Base-by-base conservation (phyloP, 1,140 invertebrate species). In the Drosophila watanabei region DNA sequence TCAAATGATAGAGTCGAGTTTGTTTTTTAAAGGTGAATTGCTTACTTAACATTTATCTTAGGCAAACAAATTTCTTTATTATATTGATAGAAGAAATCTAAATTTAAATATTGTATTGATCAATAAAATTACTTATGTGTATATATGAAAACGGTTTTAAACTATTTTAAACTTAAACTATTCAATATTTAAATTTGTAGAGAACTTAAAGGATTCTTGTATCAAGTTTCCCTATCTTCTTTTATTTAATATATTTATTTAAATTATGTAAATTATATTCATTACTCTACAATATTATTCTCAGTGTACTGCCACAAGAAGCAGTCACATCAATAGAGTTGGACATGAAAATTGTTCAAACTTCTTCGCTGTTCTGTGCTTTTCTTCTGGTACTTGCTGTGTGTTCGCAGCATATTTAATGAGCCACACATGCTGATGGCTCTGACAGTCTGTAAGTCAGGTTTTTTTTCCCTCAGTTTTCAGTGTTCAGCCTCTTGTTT, bases 331-430 rank as follows among this genome's bases (percentile, higher is more conserved):
- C 82, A 82, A 90, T 91, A 75, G 82, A 71, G 76, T 82, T 85
- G 71, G 87, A 82, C 87, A 90, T 90, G 86, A 86, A 90, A 90
- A 90, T 90, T 90, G 87, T 78, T 70, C 41, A 75, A 68, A 85
- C 75, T 85, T 79, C 63, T 81, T 41, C 24, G 69, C 35, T 32
- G 61, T 72, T 73, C 35, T 54, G 35, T 70, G 54, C 60, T 75
- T 70, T 35, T 43, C 35, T 63, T 56, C 43, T 73, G 72, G 58
- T 80, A 48, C 43, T 72, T 82, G 71, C 45, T 77, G 72, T 80
- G 75, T 87, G 72, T 75, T 80, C 73, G 69, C 78, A 81, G 80
- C 82, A 84, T 89, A 75, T 81, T 89, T 89, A 84, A 75, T 84
- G 79, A 85, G 86, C 85, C 81, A 89, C 85, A 89, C 85, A 89